A percentile compares a stretch with the other conserved stretches of the same genome.
These are phyloP conservation scores for Boulengerochromis microlepis DNA, from an alignment of 2,113 vertebrate species.

Conservation along the genomic window DNA sequence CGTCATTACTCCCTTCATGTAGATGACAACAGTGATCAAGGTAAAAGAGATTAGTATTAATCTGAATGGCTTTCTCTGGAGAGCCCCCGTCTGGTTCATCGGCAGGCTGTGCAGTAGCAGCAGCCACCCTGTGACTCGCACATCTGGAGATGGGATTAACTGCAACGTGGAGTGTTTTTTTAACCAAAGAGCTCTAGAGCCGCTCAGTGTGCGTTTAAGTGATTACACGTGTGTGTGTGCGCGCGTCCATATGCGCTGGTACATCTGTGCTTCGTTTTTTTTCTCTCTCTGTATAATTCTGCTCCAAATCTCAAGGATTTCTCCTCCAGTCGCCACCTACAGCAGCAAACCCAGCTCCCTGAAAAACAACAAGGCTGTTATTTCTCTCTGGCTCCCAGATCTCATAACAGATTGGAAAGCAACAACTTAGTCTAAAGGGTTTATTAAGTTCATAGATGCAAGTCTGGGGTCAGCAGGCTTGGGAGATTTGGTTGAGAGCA, in stretches of 20 bases:
- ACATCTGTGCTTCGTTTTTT: not conserved
- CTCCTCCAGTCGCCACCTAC: not conserved
- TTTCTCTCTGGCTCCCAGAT: not conserved
- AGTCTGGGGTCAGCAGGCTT: slow-evolving; percentile 40
- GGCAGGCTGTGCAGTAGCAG: not conserved
- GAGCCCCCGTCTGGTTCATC: not conserved
- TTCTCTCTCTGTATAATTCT: not conserved
- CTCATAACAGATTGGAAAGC: slow-evolving; percentile 13
- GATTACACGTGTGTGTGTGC: not conserved
- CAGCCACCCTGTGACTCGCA: not conserved
- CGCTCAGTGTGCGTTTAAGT: not conserved
- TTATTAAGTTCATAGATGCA: not conserved
- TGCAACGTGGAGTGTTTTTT: not conserved
- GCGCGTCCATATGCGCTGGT: not conserved
- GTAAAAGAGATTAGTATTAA: not conserved
- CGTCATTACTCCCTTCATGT: not conserved
- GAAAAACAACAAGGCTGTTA: not conserved
- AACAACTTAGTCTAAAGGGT: not conserved
- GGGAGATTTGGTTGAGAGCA: slow-evolving; percentile 26
- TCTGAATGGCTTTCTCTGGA: not conserved
- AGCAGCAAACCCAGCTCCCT: not conserved
- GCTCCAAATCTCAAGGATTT: not conserved
- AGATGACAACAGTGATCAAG: not conserved
- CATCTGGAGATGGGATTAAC: slow-evolving; percentile 28
- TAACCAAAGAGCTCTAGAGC: not conserved